phyloP scores from a whole-genome alignment of 2,113 vertebrate species.

The Caloenas nicobarica region DNA sequence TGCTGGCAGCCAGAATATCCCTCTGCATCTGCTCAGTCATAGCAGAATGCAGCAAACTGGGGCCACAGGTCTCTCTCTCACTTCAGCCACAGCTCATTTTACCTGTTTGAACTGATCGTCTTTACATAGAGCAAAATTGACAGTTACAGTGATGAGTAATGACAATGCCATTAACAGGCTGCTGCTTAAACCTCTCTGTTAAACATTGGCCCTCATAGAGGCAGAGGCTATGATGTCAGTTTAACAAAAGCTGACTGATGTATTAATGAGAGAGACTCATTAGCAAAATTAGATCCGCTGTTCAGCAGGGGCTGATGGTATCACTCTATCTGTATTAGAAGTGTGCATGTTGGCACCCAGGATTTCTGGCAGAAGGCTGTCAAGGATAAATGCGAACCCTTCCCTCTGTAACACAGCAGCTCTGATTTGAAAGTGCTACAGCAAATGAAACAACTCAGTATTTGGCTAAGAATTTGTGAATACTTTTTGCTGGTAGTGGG shows the following conservation, averaged over 20 bases:
- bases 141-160: not conserved
- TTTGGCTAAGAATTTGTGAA: not conserved
- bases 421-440: not conserved
- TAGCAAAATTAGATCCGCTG: constrained; percentile 2
- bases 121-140: not conserved
- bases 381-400: not conserved
- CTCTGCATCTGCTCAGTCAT: rapidly evolving
- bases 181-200: not conserved
- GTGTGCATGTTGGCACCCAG: not conserved
- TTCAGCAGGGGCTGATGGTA: not conserved
- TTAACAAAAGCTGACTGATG: not conserved
- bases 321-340: not conserved
- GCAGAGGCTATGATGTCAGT: not conserved
- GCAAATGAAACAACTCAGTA: not conserved
- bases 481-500: not conserved
- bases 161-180: not conserved
- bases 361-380: not conserved
- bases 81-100: not conserved
- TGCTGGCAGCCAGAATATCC: rapidly evolving
- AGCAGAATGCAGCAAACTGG: not conserved
- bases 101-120: not conserved
- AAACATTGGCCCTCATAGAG: not conserved
- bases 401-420: not conserved
- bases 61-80: not conserved
- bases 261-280: not conserved